phyloP scores from a whole-genome alignment of 2,888 invertebrate species.

The Rotaria macrura region DNA sequence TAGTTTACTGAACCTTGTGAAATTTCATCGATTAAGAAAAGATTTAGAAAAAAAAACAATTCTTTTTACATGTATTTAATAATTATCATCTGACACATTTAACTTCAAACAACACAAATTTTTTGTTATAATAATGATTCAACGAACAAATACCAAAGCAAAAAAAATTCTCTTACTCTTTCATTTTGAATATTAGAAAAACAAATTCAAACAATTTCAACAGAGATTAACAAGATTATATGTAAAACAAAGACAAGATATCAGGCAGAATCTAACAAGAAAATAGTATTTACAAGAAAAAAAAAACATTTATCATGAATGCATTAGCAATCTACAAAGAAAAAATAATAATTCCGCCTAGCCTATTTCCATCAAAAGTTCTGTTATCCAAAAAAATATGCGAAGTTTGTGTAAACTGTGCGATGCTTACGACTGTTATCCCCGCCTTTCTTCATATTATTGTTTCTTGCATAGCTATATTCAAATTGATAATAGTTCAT shows the following conservation, averaged over 20 bases:
- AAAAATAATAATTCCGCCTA: not conserved
- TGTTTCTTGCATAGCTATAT: not conserved
- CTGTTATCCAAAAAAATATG: not conserved
- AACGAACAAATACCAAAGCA: not conserved
- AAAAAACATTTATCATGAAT: not conserved
- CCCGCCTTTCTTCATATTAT: not conserved
- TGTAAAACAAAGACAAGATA: not conserved
- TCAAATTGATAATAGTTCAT: not conserved
- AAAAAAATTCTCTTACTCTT: not conserved
- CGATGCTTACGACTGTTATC: slow-evolving; percentile 8
- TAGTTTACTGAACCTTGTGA: too few species aligned
- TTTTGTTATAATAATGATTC: not conserved
- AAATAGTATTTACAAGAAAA: not conserved
- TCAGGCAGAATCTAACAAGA: not conserved
- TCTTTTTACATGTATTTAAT: not conserved
- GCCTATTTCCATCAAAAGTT: not conserved
- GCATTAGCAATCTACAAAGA: not conserved
- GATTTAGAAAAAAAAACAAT: slow-evolving; percentile 1
- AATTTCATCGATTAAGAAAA: too few species aligned
- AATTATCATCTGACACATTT: not conserved
- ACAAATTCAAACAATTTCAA: not conserved
- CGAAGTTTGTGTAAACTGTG: not conserved
- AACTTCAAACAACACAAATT: not conserved
- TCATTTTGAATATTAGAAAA: not conserved
- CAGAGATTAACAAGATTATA: not conserved